Conservation (phyloP, 2,113 vertebrate species). For the Prionailurus viverrinus region DNA sequence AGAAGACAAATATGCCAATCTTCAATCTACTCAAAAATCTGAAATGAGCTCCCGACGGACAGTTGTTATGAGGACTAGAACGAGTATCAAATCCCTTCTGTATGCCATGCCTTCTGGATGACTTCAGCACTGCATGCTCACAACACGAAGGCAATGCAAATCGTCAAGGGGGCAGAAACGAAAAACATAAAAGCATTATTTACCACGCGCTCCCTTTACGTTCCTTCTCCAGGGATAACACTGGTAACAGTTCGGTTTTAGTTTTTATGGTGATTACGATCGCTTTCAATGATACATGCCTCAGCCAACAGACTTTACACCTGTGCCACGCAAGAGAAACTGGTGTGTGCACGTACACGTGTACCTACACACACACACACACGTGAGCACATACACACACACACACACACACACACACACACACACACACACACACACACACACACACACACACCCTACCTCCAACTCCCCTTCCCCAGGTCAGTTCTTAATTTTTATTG, state of each 20-base stretch:
- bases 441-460: no score
- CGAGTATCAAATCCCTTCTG: background rate
- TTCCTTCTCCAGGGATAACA: background rate
- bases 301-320: background rate
- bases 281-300: background rate
- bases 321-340: background rate
- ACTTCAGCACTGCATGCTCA: background rate
- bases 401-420: no score
- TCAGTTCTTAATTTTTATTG: background rate
- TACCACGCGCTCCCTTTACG: background rate
- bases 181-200: background rate
- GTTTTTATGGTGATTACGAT: background rate
- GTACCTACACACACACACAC: no score
- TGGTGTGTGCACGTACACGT: fast-evolving
- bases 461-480: background rate
- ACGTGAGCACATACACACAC: no score
- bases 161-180: background rate
- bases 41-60: background rate
- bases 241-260: background rate
- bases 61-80: background rate
- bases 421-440: no score
- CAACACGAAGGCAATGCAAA: slow-evolving; percentile 36
- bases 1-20: background rate
- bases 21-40: background rate
- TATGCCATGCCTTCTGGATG: no score